These are phyloP conservation scores for Papilio gigon DNA, from an alignment of 2,888 invertebrate genomes.

Conservation along the genomic window DNA sequence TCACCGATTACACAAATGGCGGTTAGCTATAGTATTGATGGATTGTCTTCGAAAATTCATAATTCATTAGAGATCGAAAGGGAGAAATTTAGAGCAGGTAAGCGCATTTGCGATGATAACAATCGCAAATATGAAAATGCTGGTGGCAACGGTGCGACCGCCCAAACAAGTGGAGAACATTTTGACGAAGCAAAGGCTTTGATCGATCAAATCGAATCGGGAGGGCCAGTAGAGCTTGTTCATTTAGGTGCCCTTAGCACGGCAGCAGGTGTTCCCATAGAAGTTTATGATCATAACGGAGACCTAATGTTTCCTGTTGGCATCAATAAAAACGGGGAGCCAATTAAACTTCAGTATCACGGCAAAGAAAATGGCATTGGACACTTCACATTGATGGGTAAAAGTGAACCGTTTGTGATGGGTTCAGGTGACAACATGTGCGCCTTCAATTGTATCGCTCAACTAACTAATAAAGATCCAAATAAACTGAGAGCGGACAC, in stretches of 20 bases:
- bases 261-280: slow-evolving; percentile 36
- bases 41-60: slow-evolving; percentile 35
- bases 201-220: slow-evolving; percentile 29
- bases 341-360: slow-evolving; percentile 41
- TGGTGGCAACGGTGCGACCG: not conserved
- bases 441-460: slow-evolving; percentile 36
- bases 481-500: slow-evolving; percentile 30
- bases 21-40: slow-evolving; percentile 35
- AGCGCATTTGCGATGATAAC: slow-evolving; percentile 19
- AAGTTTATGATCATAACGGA: slow-evolving; percentile 41
- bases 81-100: slow-evolving; percentile 27
- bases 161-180: not conserved
- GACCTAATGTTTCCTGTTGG: slow-evolving; percentile 34
- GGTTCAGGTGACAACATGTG: slow-evolving; percentile 39
- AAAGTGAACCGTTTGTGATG: slow-evolving; percentile 25
- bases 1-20: slow-evolving; percentile 39
- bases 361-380: slow-evolving; percentile 25
- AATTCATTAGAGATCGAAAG: slow-evolving; percentile 24
- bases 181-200: slow-evolving; percentile 22
- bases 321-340: slow-evolving; percentile 22
- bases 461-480: slow-evolving; percentile 28
- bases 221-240: slow-evolving; percentile 29
- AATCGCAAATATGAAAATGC: slow-evolving; percentile 25
- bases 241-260: slow-evolving; percentile 41
- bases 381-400: slow-evolving; percentile 39